Evolutionary conservation across 1,140 invertebrate species (phyloP), one percentile per base, ranked within the genome.

Genomic region (Sycophila sp.): DNA sequence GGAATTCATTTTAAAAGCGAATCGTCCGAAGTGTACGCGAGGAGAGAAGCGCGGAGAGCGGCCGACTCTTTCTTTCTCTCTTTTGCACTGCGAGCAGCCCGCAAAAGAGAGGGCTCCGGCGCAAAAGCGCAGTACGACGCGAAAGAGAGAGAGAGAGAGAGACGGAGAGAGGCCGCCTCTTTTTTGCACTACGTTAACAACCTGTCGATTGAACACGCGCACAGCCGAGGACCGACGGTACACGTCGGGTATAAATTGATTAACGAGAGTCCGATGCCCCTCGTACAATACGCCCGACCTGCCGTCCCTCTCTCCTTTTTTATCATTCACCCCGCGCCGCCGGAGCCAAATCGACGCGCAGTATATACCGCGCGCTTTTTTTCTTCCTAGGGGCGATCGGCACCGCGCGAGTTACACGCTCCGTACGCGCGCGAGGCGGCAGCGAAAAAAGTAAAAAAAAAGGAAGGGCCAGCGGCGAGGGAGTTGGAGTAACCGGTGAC

Each of bases 171-270:
- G 22, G 11, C 22, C 32, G 55, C 10, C 38, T 13, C 17, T 30
- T 47, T 62, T 32, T 55, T 15, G 11, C 60, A 15, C 26, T 24
- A 28, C 6, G 32, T 45, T 65, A 63, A 63, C 59, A 63, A 49
- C 42, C 42, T 63, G 59, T 49, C 59, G 59, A 63, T 63, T 49
- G 59, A 32, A 38, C 26, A 1, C 15, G 56, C 15, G 26, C 34
- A 59, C n/a, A 22, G 17, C 5, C 7, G 36, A 60, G 58, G 8
- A 42, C 17, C 36, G 36, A 42, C 13, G n/a, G 38, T 26, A 60
- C 58, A 28, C 58, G 58, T 34, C 60, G 60, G 11, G 47, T 26
- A 49, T 34, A 53, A 65, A 53, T 65, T 65, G 62, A 65, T 53
- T 65, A 53, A 65, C 62, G 62, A 65, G 62, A 51, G 26, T 26